Base-by-base conservation (phyloP, 2,113 vertebrate genomes). In the Dolichotis patagonum region DNA sequence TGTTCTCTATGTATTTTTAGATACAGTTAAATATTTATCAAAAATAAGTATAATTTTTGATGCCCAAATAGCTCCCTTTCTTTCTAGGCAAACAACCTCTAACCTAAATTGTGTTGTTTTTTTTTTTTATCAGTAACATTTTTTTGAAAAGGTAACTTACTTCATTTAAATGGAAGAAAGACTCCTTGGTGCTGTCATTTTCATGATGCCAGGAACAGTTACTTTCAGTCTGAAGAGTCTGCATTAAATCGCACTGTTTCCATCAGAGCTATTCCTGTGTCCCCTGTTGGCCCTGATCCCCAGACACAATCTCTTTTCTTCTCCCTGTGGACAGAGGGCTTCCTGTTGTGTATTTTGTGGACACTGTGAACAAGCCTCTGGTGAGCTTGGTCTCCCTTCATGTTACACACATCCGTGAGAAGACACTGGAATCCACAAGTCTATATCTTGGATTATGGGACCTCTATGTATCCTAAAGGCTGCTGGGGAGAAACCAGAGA, bases 131-230 rank as follows among this genome's bases (percentile, higher is more conserved):
- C 77, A 65, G 43, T 95, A 73, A 78, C 67, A 62, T 73, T 38
- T 91, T 35, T 91, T 43, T 73, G n/a, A 88, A 73, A 93, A 67
- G 71, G 35, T 35, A 83, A 52, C 35, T 91, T 88, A 52, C 28
- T 75, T 43, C 10, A 71, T 63, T 82, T 71, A 83, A 46, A 19
- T 71, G 8, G 80, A 82, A 82, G 38, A 28, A 86, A 69, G 46
- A 8, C 20, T 96, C 41, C 58, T 95, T 85, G 80, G 6, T 90
- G 19, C 52, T 77, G n/a, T 78, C 38, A 56, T 94, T 84, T 80
- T 19, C 24, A 54, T n/a, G 67, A 77, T 71, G 41, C 41, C 75
- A 80, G 67, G 46, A 91, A 16, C 86, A 69, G 32, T 73, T 32
- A 6, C 26, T 94, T 90, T 38, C 12, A n/a, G 8, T 90, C 8